Conservation (phyloP, 1,140 invertebrate genomes). For the Leucophenga varia region DNA sequence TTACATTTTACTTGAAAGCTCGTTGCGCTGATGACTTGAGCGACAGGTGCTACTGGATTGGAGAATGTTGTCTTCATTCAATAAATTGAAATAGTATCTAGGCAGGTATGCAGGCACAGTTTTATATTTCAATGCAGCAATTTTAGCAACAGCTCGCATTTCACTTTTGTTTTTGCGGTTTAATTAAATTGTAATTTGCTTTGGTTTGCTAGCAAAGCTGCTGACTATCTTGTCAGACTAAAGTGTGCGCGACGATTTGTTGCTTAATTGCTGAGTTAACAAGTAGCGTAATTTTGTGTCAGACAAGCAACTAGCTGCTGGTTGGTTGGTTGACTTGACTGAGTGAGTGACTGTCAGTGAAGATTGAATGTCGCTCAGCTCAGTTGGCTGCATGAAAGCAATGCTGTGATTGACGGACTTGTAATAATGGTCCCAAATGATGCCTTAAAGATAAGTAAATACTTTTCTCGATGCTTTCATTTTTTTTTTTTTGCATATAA, state of each 20-base stretch:
- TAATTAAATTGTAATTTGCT: constrained; percentile 52
- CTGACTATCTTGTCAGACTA: background rate
- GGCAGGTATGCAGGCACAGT: constrained; percentile 17
- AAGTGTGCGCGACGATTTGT: background rate
- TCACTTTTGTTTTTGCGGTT: constrained; percentile 24
- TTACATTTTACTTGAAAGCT: constrained; percentile 6
- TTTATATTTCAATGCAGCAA: background rate
- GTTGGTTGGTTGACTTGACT: constrained; percentile 1
- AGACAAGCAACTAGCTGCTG: constrained; percentile 3
- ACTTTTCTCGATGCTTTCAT: constrained; percentile 17
- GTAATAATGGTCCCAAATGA: constrained; percentile 1
- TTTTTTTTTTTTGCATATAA: constrained; percentile 20
- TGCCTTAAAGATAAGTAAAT: too few relatives aligned
- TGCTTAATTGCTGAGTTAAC: background rate
- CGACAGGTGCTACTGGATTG: background rate
- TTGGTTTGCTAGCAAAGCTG: background rate
- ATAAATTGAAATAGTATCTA: constrained; percentile 29
- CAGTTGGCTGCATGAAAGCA: too few relatives aligned
- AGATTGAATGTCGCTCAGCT: too few relatives aligned
- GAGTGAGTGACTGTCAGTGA: too few relatives aligned
- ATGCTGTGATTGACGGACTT: too few relatives aligned
- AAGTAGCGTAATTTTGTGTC: constrained; percentile 16
- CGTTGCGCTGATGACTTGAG: background rate
- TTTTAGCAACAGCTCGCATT: constrained; percentile 2
- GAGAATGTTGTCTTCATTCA: constrained; percentile 7